These are phyloP conservation scores for Leptestheria dahalacensis DNA, from an alignment of 1,140 invertebrate genomes.

Conservation along the genomic window DNA sequence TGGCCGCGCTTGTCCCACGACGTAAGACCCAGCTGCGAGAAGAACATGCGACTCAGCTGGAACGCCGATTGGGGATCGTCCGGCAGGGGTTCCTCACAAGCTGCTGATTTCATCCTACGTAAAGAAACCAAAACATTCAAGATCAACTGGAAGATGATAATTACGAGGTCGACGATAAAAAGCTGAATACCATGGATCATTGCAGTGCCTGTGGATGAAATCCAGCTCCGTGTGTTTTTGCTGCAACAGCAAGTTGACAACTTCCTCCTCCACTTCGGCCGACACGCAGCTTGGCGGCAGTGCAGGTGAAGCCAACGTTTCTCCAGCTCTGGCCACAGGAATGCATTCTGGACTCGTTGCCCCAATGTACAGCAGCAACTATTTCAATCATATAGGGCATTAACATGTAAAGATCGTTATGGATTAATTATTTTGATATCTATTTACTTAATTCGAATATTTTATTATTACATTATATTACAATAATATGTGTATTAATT, in stretches of 20 bases:
- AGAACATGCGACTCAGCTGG: conserved; percentile 68
- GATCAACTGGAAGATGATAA: no score
- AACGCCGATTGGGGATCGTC: conserved; percentile 43
- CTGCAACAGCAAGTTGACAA: conserved; percentile 63
- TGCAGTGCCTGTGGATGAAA: conserved; percentile 33
- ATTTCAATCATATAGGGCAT: conserved; percentile 8
- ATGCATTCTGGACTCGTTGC: conserved; percentile 82
- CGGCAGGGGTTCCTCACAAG: conserved; percentile 26
- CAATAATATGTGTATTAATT: no score
- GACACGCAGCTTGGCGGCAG: conserved; percentile 41
- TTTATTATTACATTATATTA: no score
- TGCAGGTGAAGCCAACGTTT: conserved; percentile 52
- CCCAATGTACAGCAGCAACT: conserved; percentile 79
- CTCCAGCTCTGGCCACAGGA: conserved; percentile 39
- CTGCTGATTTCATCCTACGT: conserved; percentile 29
- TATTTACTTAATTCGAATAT: no score
- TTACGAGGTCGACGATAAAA: neutral
- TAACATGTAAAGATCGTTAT: no score
- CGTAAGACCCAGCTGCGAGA: conserved; percentile 76
- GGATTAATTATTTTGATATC: no score
- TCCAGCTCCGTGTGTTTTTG: conserved; percentile 63
- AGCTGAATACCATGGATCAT: conserved; percentile 20
- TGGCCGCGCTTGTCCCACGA: conserved; percentile 73
- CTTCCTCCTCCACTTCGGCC: conserved; percentile 56
- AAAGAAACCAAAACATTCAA: neutral